A percentile compares a stretch with the other conserved stretches of the same genome.
These are phyloP conservation scores for Pogonognathellus flavescens DNA, from an alignment of 1,140 invertebrate species.

Conservation along the genomic window DNA sequence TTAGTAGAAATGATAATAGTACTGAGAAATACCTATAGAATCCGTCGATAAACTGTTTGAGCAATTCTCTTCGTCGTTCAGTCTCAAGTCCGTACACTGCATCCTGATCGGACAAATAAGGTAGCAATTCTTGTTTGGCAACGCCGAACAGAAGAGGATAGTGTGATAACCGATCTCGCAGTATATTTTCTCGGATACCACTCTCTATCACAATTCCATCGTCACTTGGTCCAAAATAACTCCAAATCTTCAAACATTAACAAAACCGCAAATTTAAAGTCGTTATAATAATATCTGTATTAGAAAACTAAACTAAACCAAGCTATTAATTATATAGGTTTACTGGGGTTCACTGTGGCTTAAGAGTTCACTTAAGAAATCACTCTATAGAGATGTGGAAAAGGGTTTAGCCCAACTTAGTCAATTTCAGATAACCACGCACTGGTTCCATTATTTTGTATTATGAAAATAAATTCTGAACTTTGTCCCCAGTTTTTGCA, in stretches of 20 bases:
- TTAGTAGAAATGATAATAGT: background rate
- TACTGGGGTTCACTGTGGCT: no score
- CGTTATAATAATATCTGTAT: no score
- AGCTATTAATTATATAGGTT: no score
- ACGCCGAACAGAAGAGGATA: conserved; percentile 81
- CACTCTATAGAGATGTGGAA: no score
- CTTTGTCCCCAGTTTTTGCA: no score
- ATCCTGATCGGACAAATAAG: conserved; percentile 80
- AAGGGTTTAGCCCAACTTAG: no score
- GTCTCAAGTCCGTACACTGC: conserved; percentile 94
- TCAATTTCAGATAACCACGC: no score
- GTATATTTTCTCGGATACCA: conserved; percentile 62
- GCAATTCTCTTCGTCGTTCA: conserved; percentile 88
- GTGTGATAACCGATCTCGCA: conserved; percentile 65
- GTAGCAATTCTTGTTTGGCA: conserved; percentile 85
- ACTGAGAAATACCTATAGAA: conserved; percentile 75
- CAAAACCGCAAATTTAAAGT: no score
- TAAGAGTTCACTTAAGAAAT: no score
- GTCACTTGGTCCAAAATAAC: conserved; percentile 82
- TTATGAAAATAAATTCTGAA: no score
- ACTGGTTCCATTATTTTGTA: no score
- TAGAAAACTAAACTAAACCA: background rate
- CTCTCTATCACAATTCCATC: conserved; percentile 84
- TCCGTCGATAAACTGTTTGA: conserved; percentile 93
- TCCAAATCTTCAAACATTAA: conserved; percentile 61